Evolutionary conservation across 2,113 vertebrate species (phyloP).

Genomic region (Solenodon paradoxus): DNA sequence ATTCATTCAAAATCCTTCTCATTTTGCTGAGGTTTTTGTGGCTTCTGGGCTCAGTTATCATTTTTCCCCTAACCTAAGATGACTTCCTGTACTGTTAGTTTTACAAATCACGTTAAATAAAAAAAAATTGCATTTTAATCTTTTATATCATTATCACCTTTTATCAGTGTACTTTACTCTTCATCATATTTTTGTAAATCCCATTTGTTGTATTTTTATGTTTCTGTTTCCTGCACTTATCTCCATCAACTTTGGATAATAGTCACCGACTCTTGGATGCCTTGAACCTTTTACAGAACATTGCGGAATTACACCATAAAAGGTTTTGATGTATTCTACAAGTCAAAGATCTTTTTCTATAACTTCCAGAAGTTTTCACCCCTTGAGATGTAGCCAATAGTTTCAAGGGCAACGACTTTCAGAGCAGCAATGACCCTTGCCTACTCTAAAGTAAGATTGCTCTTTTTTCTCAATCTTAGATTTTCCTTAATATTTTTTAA

Average conservation of each 20-base stretch:
- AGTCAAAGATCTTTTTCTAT: constrained; percentile 6
- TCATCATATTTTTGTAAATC: neutral
- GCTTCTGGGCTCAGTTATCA: neutral
- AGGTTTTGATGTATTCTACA: neutral
- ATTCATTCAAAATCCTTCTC: neutral
- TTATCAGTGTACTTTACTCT: neutral
- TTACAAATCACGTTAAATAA: neutral
- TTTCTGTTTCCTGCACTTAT: constrained; percentile 43
- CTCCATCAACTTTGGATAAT: neutral
- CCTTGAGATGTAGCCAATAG: neutral
- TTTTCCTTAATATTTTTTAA: neutral
- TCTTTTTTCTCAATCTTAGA: neutral
- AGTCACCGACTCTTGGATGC: neutral
- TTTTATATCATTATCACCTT: neutral
- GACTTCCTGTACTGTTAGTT: neutral
- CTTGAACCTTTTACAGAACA: neutral
- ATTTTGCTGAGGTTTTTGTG: neutral
- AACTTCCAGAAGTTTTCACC: neutral
- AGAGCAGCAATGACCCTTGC: neutral
- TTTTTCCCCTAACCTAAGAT: neutral
- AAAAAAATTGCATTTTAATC: neutral
- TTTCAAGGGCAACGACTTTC: neutral
- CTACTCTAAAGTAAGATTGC: neutral
- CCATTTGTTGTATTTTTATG: neutral
- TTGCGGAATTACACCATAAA: neutral